phyloP scores from a whole-genome alignment of 2,113 vertebrate genomes.

The Arizona elegans region DNA sequence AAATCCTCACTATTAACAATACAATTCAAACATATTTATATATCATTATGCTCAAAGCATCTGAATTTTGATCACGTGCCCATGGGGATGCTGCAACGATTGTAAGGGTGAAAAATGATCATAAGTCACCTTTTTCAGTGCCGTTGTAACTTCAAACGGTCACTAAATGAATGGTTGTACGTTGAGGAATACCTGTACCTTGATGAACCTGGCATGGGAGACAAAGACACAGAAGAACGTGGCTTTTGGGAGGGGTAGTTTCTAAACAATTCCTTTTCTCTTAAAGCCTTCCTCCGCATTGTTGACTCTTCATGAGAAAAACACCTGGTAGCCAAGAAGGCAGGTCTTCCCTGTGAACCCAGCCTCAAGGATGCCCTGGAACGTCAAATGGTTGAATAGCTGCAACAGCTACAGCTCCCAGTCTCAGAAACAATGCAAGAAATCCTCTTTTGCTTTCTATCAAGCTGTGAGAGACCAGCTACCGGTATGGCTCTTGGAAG shows the following conservation, averaged over 20 bases:
- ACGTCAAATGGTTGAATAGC: conserved; percentile 55
- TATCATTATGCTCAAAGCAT: no score
- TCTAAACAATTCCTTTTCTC: background rate
- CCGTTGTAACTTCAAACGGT: background rate
- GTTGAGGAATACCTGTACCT: background rate
- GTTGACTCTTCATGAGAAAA: conserved; percentile 26
- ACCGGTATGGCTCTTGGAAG: conserved; percentile 90
- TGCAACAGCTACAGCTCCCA: conserved; percentile 65
- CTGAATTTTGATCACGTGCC: background rate
- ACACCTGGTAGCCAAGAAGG: background rate
- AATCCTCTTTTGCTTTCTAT: conserved; percentile 90
- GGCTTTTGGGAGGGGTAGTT: background rate
- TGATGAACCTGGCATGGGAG: background rate
- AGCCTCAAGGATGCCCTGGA: conserved; percentile 74
- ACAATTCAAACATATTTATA: no score
- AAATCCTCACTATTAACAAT: no score
- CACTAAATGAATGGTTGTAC: background rate
- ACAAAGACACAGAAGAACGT: background rate
- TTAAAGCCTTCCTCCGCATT: conserved; percentile 2
- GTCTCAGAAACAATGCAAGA: conserved; percentile 86
- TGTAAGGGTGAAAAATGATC: background rate
- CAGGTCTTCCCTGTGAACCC: conserved; percentile 17
- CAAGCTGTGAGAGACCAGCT: conserved; percentile 85
- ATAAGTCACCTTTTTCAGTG: background rate
- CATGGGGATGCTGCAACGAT: background rate